Conservation (phyloP, 2,888 invertebrate genomes). For the Apoda limacodes region DNA sequence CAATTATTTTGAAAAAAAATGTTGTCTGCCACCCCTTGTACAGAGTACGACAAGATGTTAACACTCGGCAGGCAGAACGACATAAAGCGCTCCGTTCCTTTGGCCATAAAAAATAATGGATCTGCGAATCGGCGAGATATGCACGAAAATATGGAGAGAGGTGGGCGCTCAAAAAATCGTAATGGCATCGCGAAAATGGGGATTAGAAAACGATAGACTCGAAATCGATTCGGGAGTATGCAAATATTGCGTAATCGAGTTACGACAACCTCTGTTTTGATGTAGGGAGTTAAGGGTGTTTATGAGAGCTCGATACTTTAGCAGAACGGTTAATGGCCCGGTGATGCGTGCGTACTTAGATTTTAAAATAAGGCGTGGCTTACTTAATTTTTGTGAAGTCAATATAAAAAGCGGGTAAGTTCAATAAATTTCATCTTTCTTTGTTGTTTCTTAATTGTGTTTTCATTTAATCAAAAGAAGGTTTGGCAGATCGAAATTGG, state of each 20-base stretch:
- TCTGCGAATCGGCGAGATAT: conserved; percentile 67
- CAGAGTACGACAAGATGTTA: conserved; percentile 35
- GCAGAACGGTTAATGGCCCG: no score
- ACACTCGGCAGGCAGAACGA: conserved; percentile 45
- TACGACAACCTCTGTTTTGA: no score
- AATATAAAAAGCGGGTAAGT: no score
- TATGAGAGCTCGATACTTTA: no score
- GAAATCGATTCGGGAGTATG: conserved; percentile 53
- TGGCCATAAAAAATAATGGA: conserved; percentile 68
- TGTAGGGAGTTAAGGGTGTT: no score
- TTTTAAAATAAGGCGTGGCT: no score
- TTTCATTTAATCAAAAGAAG: no score
- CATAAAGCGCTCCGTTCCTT: conserved; percentile 60
- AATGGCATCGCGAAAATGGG: conserved; percentile 65
- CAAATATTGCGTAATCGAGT: conserved; percentile 35
- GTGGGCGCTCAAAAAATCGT: conserved; percentile 64
- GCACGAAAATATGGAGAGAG: conserved; percentile 66
- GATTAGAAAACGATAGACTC: conserved; percentile 66
- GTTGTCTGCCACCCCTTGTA: conserved; percentile 36
- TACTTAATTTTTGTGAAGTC: no score
- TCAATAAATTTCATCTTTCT: no score
- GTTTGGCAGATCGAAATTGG: no score
- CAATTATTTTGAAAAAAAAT: conserved; percentile 16
- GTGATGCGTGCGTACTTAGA: no score
- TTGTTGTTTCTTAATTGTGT: no score